These are phyloP conservation scores for Drosophila kurseongensis DNA, from an alignment of 1,140 invertebrate species.

Conservation along the genomic window DNA sequence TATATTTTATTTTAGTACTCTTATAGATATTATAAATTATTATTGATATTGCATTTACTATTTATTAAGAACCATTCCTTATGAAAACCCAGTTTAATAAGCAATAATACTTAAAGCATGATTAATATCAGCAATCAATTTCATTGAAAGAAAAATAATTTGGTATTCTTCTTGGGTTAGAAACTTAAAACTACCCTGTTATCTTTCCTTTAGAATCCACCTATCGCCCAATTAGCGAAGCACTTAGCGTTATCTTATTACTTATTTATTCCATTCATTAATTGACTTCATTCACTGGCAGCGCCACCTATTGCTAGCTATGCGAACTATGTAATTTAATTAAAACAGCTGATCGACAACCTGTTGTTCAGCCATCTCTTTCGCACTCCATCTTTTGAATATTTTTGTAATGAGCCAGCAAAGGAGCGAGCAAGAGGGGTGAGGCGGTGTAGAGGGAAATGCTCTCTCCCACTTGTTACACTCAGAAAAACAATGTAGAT, in stretches of 20 bases:
- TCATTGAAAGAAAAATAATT: no score
- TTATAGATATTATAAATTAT: no score
- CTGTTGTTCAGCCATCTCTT: conserved; percentile 45
- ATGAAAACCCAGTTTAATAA: no score
- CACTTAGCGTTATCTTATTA: background rate
- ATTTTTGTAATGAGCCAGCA: conserved; percentile 44
- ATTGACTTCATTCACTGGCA: conserved; percentile 13
- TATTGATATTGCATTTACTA: no score
- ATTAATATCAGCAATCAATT: no score
- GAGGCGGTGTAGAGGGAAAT: conserved; percentile 2
- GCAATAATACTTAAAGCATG: no score
- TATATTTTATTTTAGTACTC: no score
- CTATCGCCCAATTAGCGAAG: no score
- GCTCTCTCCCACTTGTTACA: conserved; percentile 19
- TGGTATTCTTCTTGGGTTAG: no score
- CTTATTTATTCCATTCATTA: conserved; percentile 19
- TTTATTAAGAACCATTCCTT: no score
- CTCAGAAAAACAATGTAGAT: background rate
- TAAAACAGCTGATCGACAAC: conserved; percentile 62
- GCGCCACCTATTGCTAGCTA: conserved; percentile 19
- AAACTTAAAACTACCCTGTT: no score
- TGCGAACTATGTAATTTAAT: conserved; percentile 2
- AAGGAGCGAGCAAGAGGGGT: conserved; percentile 2
- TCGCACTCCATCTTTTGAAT: conserved; percentile 33
- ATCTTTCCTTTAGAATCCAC: no score